phyloP scores from a whole-genome alignment of 92 coral and sea anemone genomes.

The Metridium senile region DNA sequence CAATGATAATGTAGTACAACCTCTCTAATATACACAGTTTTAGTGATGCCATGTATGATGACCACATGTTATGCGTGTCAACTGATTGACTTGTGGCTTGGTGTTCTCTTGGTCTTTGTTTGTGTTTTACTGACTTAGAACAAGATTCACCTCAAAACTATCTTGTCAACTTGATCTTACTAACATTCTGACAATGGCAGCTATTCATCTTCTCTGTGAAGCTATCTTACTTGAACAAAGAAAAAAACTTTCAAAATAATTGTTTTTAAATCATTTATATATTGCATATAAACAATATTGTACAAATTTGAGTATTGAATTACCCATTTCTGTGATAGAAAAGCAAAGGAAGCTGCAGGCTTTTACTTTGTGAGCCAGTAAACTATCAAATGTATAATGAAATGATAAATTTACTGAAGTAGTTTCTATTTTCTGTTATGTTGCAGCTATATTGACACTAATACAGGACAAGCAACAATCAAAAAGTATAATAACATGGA shows the following conservation, averaged over 20 bases:
- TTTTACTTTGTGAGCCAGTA: too few relatives aligned
- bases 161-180: slow-evolving; percentile 44
- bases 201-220: too few relatives aligned
- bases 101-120: slow-evolving; percentile 26
- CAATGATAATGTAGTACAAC: not conserved
- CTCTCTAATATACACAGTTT: not conserved
- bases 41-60: slow-evolving; percentile 51
- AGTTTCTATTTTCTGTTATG: not conserved
- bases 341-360: too few relatives aligned
- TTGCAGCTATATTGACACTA: slow-evolving; percentile 74
- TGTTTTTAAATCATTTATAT: too few relatives aligned
- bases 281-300: too few relatives aligned
- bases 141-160: slow-evolving; percentile 19
- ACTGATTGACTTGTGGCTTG: slow-evolving; percentile 56
- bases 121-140: slow-evolving; percentile 61
- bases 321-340: too few relatives aligned
- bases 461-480: slow-evolving; percentile 67
- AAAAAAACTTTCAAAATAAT: too few relatives aligned
- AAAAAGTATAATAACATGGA: slow-evolving; percentile 80
- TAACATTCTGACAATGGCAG: slow-evolving; percentile 38
- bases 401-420: too few relatives aligned
- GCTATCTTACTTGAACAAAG: not conserved
- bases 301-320: too few relatives aligned
- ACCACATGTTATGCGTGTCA: slow-evolving; percentile 68
- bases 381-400: too few relatives aligned